Base-by-base conservation (phyloP, 2,113 vertebrate genomes). In the Ameiurus melas region DNA sequence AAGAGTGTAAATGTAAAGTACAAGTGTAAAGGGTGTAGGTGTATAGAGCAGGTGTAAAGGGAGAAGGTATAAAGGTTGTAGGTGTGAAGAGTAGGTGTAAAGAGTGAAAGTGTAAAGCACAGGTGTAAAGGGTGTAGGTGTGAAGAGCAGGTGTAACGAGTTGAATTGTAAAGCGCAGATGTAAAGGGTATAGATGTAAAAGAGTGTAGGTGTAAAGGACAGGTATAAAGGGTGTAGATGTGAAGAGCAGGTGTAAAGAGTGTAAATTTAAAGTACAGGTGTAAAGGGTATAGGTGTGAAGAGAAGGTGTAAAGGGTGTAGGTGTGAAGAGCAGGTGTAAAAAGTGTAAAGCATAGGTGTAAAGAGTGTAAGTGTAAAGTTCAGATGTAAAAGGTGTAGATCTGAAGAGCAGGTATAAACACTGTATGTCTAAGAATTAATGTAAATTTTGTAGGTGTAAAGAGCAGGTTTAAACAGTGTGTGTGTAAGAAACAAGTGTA, bases 321-420 rank as follows among this genome's bases (percentile, higher is more conserved):
- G 9, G 5, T 19, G 27, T n/a, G 14, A 66, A 71, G 16, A 36
- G 4, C 5, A 19, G 70, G 6, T 71, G 14, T 39, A 33, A 68
- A 30, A 0, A 9, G 64, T n/a, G 27, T 13, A 66, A 27, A 90
- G 95, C 47, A 8, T 27, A 55, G 4, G 8, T 43, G 8, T 47
- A 47, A 9, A 47, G 25, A 13, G n/a, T n/a, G 64, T 5, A n/a
- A 0, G 10, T 13, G 64, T 62, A n/a, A 20, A 5, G 20, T 1
- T 1, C 2, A 43, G 39, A n/a, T 53, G 51, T 53, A 53, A 53
- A 13, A 0, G 8, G 47, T 47, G 12, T 53, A 62, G 22, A 0
- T 62, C 20, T 62, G 9, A 62, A 25, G 20, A 8, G 6, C 20
- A 25, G 5, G 1, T 62, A n/a, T n/a, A n/a, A n/a, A n/a, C n/a